These are phyloP conservation scores for Larimichthys polyactis DNA, from an alignment of 2,113 vertebrate genomes.

Conservation along the genomic window DNA sequence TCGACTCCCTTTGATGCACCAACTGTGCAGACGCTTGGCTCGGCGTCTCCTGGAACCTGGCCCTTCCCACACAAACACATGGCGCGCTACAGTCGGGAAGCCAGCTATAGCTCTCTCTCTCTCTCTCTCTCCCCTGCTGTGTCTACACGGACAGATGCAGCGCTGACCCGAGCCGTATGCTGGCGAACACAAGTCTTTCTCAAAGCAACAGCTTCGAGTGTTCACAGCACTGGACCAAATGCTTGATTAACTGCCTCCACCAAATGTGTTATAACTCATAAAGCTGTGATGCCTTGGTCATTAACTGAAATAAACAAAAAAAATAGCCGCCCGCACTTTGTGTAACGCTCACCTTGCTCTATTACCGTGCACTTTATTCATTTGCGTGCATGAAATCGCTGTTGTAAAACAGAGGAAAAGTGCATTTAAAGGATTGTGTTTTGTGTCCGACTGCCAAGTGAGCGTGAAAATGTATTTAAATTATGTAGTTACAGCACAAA, in stretches of 20 bases:
- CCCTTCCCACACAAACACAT: constrained; percentile 68
- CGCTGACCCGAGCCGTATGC: constrained; percentile 66
- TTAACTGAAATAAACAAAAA: constrained; percentile 22
- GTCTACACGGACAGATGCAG: constrained; percentile 51
- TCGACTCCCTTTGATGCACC: constrained; percentile 37
- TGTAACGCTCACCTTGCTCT: constrained; percentile 6
- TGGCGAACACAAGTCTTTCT: constrained; percentile 20
- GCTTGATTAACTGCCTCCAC: constrained; percentile 15
- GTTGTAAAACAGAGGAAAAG: constrained; percentile 18
- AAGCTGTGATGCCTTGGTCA: background rate
- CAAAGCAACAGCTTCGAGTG: constrained; percentile 36
- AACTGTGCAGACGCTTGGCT: constrained; percentile 38
- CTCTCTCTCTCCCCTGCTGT: constrained; percentile 16
- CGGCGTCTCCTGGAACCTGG: constrained; percentile 12
- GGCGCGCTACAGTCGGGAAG: constrained; percentile 30
- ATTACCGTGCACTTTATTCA: constrained; percentile 1
- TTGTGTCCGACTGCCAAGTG: background rate
- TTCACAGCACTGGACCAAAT: constrained; percentile 12
- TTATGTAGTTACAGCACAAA: background rate
- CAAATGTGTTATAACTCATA: background rate
- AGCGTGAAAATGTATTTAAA: background rate
- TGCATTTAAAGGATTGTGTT: constrained; percentile 23
- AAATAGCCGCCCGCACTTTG: constrained; percentile 14
- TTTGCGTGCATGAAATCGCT: constrained; percentile 1
- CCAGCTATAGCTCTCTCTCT: constrained; percentile 7